Evolutionary conservation across 2,888 invertebrate genomes (phyloP), one percentile per base, ranked within the genome.

Genomic region (Eupeodes luniger): DNA sequence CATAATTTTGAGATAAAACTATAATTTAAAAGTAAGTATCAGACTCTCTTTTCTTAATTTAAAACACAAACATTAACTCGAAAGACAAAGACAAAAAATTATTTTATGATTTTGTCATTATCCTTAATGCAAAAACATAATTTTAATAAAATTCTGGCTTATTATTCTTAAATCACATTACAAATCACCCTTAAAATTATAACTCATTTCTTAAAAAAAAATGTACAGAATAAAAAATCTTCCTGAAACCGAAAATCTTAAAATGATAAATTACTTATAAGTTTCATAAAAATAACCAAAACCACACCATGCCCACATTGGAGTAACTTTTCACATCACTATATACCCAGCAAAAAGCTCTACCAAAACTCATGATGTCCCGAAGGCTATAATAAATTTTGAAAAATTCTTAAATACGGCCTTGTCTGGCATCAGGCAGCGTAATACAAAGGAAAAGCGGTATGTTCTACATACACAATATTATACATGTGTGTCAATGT

Each of bases 401-500:
- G 49, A 49, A 83, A 80, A 81, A 81, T 81, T 59, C 80, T 70
- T 70, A 70, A 81, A 44, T 85, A 80, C 51, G 40, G 57, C 55
- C 44, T 70, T 81, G 55, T 47, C 12, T 61, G 72, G 51, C 9
- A 10, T 7, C 2, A 6, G n/a, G n/a, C 51, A 9, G 0, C 7
- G 51, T n/a, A 67, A 51, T 36, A 44, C 53, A 55, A 70, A 70
- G 12, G 9, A 40, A 40, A 9, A 36, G 44, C 11, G 14, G 14
- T 11, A 2, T 14, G 1, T 14, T 14, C 14, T 10, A 11, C 11
- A 2, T 40, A 40, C 4, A 40, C 40, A 40, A 40, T 5, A 40
- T 5, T 40, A 40, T 40, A 9, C 3, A 40, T 40, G 40, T 40
- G 40, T 40, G 5, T 9, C 5, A 40, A 40, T 40, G 51, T 14